Evolutionary conservation across 1,140 invertebrate genomes (phyloP), one percentile per base, ranked within the genome.

Genomic region (Ptiloglossa arizonensis): DNA sequence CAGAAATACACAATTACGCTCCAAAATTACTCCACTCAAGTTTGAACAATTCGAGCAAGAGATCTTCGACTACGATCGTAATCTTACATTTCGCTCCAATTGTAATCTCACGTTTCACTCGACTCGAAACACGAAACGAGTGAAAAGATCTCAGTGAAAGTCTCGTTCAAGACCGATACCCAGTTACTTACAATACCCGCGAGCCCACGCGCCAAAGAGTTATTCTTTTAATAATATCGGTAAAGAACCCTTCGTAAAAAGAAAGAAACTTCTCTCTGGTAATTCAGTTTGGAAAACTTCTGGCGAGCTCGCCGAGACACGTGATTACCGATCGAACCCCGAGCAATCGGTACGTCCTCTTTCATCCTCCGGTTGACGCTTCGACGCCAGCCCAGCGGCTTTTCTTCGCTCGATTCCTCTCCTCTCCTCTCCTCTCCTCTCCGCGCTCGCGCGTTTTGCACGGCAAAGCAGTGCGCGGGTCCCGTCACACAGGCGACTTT

Each of bases 401-500:
- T 52, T 54, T 38, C 52, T 32, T 48, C 52, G 1, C 38, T 57
- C n/a, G n/a, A 57, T 56, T 67, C 64, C n/a, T n/a, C n/a, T n/a
- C n/a, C n/a, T n/a, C n/a, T n/a, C n/a, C n/a, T n/a, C n/a, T n/a
- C n/a, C n/a, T n/a, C n/a, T n/a, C n/a, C n/a, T n/a, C n/a, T n/a
- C 52, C 63, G 24, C 15, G 32, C 22, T n/a, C 48, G 63, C 62
- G 38, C 50, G 19, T 15, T n/a, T 63, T 22, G 46, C 50, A 67
- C 48, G 17, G 29, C 17, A 29, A 50, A 29, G 27, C 41, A 50
- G 15, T 35, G 59, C 59, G 3, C 54, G 50, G 27, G 11, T 24
- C 27, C 27, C 32, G n/a, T 19, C 22, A 11, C n/a, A 17, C n/a
- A 35, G 9, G 5, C 44, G 52, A 38, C 50, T 32, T 75, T 54